Evolutionary conservation across 1,140 invertebrate species (phyloP).

Genomic region (Aricia agestis): DNA sequence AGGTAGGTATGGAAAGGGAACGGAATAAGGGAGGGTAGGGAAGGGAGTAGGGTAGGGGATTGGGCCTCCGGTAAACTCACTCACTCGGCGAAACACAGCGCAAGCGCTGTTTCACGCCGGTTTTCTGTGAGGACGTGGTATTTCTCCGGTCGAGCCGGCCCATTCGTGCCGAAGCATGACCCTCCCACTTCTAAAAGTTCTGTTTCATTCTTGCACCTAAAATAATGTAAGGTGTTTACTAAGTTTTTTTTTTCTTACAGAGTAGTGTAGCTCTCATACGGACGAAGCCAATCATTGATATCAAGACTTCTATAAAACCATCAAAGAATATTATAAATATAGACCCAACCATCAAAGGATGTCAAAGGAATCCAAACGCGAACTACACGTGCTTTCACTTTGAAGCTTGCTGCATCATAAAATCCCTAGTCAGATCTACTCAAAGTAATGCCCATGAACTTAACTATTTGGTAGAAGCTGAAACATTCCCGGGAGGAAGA

Average conservation of each 20-base stretch:
- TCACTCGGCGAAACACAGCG: no score
- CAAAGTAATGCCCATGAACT: slow-evolving; percentile 77
- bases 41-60: no score
- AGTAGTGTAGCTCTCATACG: slow-evolving; percentile 84
- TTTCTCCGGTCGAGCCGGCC: no score
- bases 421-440: slow-evolving; percentile 78
- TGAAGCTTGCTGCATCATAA: slow-evolving; percentile 89
- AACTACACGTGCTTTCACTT: slow-evolving; percentile 92
- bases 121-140: no score
- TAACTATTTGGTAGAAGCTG: slow-evolving; percentile 88
- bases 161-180: no score
- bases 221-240: background rate
- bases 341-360: slow-evolving; percentile 86
- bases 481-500: slow-evolving; percentile 85
- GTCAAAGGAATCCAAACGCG: slow-evolving; percentile 78
- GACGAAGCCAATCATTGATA: slow-evolving; percentile 91
- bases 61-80: no score
- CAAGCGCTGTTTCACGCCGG: no score
- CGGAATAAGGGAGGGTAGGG: no score
- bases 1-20: no score
- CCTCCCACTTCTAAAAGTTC: no score
- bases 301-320: slow-evolving; percentile 80
- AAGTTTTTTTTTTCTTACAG: slow-evolving; percentile 51
- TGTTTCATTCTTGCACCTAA: background rate
- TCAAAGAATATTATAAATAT: slow-evolving; percentile 82